A percentile compares a stretch with the other conserved stretches of the same genome.
phyloP scores from a whole-genome alignment of 2,888 invertebrate species.

The Cerceris ruficornis region DNA sequence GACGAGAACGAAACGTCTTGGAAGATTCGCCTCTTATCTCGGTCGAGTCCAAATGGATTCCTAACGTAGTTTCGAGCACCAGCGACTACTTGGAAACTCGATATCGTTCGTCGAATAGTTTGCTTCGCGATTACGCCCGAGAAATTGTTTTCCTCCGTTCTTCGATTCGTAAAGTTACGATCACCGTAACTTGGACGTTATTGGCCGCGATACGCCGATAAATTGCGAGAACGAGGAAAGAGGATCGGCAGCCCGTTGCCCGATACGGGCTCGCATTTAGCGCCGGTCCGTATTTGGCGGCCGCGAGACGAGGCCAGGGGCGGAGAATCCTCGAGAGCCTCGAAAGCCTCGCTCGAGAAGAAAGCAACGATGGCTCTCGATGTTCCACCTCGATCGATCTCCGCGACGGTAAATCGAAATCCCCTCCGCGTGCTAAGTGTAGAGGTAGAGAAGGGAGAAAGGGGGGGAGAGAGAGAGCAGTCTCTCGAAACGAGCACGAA shows the following conservation, averaged over 20 bases:
- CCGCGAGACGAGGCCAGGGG: too few relatives aligned
- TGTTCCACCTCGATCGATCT: too few relatives aligned
- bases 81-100: slow-evolving; percentile 8
- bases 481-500: not conserved
- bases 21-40: not conserved
- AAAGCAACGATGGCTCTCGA: too few relatives aligned
- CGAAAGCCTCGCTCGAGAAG: too few relatives aligned
- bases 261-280: too few relatives aligned
- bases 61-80: slow-evolving; percentile 13
- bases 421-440: not conserved
- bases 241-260: not conserved
- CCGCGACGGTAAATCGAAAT: too few relatives aligned
- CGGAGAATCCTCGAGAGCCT: too few relatives aligned
- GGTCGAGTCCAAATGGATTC: slow-evolving; percentile 2
- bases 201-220: not conserved
- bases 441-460: not conserved
- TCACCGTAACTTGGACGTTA: not conserved
- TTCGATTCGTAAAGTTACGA: not conserved
- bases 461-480: not conserved
- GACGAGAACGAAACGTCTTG: not conserved
- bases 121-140: slow-evolving; percentile 10
- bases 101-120: slow-evolving; percentile 11
- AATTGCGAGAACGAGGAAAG: not conserved
- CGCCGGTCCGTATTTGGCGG: too few relatives aligned
- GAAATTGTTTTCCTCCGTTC: not conserved